A percentile compares a stretch with the other conserved stretches of the same genome.
Conservation (phyloP, 2,113 vertebrate species). For the Stercorarius parasiticus region DNA sequence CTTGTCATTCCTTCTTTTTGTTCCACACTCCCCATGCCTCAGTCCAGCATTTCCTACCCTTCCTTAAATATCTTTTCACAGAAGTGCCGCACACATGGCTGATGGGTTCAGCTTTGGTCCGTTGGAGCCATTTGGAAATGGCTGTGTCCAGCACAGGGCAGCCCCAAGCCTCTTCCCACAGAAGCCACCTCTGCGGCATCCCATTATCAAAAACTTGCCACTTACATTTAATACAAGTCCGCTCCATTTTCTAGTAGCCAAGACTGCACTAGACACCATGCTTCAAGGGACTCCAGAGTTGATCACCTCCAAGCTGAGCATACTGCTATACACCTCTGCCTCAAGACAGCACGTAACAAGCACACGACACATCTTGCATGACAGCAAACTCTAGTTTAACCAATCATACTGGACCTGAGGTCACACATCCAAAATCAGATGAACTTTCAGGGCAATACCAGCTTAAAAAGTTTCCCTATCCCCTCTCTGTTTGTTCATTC, state of each 20-base stretch:
- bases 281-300: background rate
- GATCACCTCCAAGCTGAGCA: background rate
- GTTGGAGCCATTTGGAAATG: accelerated
- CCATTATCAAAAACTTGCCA: background rate
- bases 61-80: background rate
- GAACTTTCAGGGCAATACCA: background rate
- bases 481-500: background rate
- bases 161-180: accelerated
- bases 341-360: background rate
- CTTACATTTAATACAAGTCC: background rate
- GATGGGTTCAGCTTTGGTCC: background rate
- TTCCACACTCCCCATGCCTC: background rate
- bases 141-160: background rate
- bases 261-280: background rate
- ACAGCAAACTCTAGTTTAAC: background rate
- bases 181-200: background rate
- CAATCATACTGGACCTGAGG: background rate
- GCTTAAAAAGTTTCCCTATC: background rate
- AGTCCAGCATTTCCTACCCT: background rate
- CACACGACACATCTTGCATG: accelerated
- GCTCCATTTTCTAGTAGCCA: background rate
- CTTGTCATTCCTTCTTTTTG: background rate
- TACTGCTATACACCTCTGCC: background rate
- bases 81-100: background rate
- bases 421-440: background rate